Base-by-base conservation (phyloP, 2,797 vertebrate genomes). In the Falco columbarius region DNA sequence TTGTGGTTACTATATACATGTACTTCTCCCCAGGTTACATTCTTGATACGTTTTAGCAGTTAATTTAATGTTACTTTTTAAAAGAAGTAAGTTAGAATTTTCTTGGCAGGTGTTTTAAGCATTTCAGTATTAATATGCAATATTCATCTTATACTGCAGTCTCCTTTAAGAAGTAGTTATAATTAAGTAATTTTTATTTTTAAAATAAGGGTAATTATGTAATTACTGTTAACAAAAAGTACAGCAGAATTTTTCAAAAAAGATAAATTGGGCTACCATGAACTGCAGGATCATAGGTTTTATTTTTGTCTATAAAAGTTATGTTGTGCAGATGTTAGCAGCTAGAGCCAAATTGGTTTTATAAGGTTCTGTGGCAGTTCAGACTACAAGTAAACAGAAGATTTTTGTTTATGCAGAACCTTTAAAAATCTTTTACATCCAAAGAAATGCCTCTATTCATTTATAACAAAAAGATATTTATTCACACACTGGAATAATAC, bases 31-130 rank as follows among this genome's bases (percentile, higher is more conserved):
- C 46, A 81, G 46, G 71, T 79, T 62, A 62, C 54, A 63, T 52
- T 77, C 36, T 80, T 54, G 6, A 47, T 76, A 61, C 3, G 2
- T 95, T 97, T 93, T 88, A 89, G 36, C 63, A 73, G 82, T 79
- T 85, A 47, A 54, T 94, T 84, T 67, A 70, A 74, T 73, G n/a
- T 71, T 81, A 56, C 27, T 74, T 86, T 92, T 74, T 79, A 84
- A 65, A 61, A 88, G 27, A 86, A 80, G 10, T 61, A 76, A 87
- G 84, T 59, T 75, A 40, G 42, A 29, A 68, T 68, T 74, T 95
- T 92, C 77, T 86, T 95, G 75, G 84, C 52, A 72, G 59, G 9
- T 84, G 16, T 70, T 94, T 89, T 84, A 79, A 91, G 36, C 54
- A 56, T 54, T 93, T 72, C 52, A 9, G 12, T 75, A 59, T 75